Evolutionary conservation across 2,888 invertebrate species (phyloP).

Genomic region (Phengaris alcon): DNA sequence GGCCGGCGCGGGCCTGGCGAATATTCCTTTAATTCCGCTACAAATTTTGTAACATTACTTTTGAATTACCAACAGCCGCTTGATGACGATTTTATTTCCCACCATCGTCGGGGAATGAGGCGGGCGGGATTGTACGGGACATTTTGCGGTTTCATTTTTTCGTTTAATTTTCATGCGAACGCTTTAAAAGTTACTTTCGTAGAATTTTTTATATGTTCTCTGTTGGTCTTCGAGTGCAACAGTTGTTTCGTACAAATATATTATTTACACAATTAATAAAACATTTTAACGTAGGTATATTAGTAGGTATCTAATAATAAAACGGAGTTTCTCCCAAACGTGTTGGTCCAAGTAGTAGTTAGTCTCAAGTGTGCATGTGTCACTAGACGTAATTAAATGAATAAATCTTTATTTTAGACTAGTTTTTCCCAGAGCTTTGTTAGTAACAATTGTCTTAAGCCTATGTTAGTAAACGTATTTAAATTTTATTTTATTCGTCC

Average conservation of each 20-base stretch:
- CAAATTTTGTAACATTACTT: slow-evolving; percentile 72
- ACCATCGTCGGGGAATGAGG: slow-evolving; percentile 60
- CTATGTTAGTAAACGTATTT: too few species aligned
- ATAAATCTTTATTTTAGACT: too few species aligned
- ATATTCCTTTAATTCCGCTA: slow-evolving; percentile 41
- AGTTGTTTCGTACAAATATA: slow-evolving; percentile 7
- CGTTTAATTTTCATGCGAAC: slow-evolving; percentile 17
- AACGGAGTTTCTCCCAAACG: too few species aligned
- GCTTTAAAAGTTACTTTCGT: slow-evolving; percentile 48
- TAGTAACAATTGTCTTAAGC: too few species aligned
- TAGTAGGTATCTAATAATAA: too few species aligned
- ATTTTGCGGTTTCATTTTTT: slow-evolving; percentile 19
- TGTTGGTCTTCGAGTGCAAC: neutral
- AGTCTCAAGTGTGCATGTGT: too few species aligned
- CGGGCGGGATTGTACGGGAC: slow-evolving; percentile 61
- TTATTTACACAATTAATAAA: neutral
- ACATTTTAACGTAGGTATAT: too few species aligned
- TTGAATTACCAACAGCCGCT: slow-evolving; percentile 70
- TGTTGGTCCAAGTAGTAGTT: neutral
- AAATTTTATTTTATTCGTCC: too few species aligned
- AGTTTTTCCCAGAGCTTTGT: too few species aligned
- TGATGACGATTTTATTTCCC: slow-evolving; percentile 76
- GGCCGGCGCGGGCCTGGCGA: neutral
- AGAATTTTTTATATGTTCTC: slow-evolving; percentile 28
- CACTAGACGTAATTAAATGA: too few species aligned